phyloP scores from a whole-genome alignment of 1,140 invertebrate species.

The Caerostris darwini region DNA sequence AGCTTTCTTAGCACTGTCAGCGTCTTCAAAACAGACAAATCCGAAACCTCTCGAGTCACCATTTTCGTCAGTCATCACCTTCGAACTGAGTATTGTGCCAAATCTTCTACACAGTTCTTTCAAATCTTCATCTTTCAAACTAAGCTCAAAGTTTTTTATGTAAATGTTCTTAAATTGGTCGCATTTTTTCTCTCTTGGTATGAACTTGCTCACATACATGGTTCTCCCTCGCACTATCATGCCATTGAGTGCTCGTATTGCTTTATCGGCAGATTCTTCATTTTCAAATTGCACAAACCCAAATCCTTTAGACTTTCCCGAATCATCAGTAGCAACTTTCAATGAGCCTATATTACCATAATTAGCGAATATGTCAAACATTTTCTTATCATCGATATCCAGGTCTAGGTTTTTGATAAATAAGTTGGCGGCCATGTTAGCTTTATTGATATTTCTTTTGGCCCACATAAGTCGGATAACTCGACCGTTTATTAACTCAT shows the following conservation, averaged over 20 bases:
- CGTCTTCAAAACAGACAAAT: slow-evolving; percentile 98
- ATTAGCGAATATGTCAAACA: slow-evolving; percentile 99
- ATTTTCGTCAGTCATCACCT: slow-evolving; percentile 95
- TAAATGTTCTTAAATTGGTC: slow-evolving; percentile 99
- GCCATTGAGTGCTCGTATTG: slow-evolving; percentile 89
- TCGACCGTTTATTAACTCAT: slow-evolving; percentile 97
- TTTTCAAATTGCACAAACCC: slow-evolving; percentile 99
- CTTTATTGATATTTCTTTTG: slow-evolving; percentile 97
- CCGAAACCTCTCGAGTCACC: slow-evolving; percentile 95
- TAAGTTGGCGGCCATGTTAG: slow-evolving; percentile 92
- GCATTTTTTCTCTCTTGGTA: slow-evolving; percentile 95
- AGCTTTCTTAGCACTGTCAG: slow-evolving; percentile 96
- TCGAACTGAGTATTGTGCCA: slow-evolving; percentile 90
- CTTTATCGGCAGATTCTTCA: slow-evolving; percentile 98
- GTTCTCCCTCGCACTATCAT: slow-evolving; percentile 94
- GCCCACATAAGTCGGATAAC: slow-evolving; percentile 99
- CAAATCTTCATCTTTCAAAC: slow-evolving; percentile 95
- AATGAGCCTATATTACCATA: slow-evolving; percentile 98
- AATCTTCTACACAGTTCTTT: slow-evolving; percentile 96
- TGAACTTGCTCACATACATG: slow-evolving; percentile 97
- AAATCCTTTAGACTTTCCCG: slow-evolving; percentile 96
- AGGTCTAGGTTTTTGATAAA: slow-evolving; percentile 99
- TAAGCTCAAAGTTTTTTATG: slow-evolving; percentile 98
- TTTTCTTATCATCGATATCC: slow-evolving; percentile 98
- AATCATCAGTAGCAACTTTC: slow-evolving; percentile 98